Percentiles rank a stretch among this genome's conserved stretches.
Evolutionary conservation across 1,140 invertebrate species (phyloP).

Genomic region (Scylla paramamosain): DNA sequence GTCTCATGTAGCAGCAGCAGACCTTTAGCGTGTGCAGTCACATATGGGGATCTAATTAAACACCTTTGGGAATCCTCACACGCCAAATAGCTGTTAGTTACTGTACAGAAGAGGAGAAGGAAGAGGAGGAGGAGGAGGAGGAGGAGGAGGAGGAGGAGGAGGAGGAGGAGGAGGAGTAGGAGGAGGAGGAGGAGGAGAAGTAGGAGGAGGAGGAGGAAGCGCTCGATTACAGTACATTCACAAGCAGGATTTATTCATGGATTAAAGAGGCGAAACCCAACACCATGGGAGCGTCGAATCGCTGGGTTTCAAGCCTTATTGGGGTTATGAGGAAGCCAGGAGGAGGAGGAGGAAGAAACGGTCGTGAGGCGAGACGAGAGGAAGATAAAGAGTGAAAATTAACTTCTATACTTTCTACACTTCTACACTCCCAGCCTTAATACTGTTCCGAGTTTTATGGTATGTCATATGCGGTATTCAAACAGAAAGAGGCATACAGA

Average conservation of each 20-base stretch:
- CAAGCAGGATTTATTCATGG: slow-evolving; percentile 59
- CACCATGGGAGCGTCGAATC: slow-evolving; percentile 43
- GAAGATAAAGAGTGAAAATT: too few relatives aligned
- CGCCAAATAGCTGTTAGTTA: neutral
- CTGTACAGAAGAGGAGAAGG: neutral
- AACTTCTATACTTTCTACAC: neutral
- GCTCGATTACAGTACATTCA: slow-evolving; percentile 50
- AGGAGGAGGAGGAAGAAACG: too few relatives aligned
- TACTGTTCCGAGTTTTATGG: slow-evolving; percentile 32
- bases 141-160: too few relatives aligned
- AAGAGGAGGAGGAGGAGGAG: too few relatives aligned
- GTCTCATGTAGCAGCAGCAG: neutral
- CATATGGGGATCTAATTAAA: neutral
- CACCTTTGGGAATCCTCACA: slow-evolving; percentile 39
- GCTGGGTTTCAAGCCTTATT: slow-evolving; percentile 55
- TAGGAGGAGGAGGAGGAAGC: neutral
- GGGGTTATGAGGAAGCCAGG: slow-evolving; percentile 40
- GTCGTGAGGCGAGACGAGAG: too few relatives aligned
- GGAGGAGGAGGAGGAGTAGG: too few relatives aligned
- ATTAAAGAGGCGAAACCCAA: slow-evolving; percentile 54
- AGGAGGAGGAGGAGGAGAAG: too few relatives aligned
- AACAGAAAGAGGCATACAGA: neutral
- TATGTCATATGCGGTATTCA: slow-evolving; percentile 40
- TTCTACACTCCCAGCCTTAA: slow-evolving; percentile 16
- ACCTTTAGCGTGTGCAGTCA: neutral